Conservation (phyloP, 2,888 invertebrate genomes). For the Himalopsyche kuldschensis region DNA sequence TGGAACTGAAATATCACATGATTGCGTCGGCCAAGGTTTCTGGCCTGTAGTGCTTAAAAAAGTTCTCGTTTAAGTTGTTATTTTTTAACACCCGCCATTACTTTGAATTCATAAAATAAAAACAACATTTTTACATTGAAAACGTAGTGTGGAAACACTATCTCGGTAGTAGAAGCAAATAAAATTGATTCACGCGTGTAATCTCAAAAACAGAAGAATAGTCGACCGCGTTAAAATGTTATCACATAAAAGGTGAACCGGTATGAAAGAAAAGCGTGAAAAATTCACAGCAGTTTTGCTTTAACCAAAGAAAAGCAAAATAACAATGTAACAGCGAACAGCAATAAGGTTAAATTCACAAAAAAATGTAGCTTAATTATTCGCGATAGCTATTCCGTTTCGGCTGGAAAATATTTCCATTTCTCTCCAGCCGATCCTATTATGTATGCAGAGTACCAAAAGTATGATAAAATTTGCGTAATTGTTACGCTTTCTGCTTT, state of each 20-base stretch:
- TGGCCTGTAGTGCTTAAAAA: too few relatives aligned
- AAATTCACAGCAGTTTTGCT: background rate
- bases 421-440: background rate
- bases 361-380: background rate
- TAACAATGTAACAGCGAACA: background rate
- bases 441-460: background rate
- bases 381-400: background rate
- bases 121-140: background rate
- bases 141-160: background rate
- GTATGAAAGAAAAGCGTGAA: background rate
- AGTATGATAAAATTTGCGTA: conserved; percentile 20
- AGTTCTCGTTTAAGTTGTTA: too few relatives aligned
- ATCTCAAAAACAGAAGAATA: background rate
- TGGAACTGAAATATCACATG: too few relatives aligned
- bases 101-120: too few relatives aligned
- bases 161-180: background rate
- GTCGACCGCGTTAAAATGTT: background rate
- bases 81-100: too few relatives aligned
- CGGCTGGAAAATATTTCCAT: background rate
- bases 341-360: background rate
- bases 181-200: background rate
- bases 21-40: too few relatives aligned
- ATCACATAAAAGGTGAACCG: background rate
- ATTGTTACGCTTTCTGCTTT: conserved; percentile 23
- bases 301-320: background rate